These are phyloP conservation scores for Dynastes hyllus DNA, from an alignment of 2,888 invertebrate genomes.

Conservation along the genomic window DNA sequence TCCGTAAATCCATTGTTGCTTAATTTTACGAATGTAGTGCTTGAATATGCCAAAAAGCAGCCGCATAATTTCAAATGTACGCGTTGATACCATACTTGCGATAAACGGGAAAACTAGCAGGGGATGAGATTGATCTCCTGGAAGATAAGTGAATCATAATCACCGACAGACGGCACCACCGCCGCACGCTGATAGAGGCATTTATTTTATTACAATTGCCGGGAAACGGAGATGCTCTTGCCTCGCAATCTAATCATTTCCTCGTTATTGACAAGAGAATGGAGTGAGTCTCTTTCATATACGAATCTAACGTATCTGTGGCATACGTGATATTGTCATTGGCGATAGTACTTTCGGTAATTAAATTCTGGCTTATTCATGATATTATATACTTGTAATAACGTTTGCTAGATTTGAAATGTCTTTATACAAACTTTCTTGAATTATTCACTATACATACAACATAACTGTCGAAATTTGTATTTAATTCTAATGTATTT, in stretches of 20 bases:
- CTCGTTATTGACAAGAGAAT: conserved; percentile 56
- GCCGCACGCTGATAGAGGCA: conserved; percentile 62
- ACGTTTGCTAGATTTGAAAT: not conserved
- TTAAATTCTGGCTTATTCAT: conserved; percentile 51
- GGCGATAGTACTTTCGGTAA: conserved; percentile 51
- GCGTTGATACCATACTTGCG: conserved; percentile 10
- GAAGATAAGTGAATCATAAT: conserved; percentile 64
- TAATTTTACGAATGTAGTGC: too few relatives aligned
- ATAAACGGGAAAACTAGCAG: conserved; percentile 5
- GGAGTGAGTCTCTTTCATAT: conserved; percentile 16
- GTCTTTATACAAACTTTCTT: too few relatives aligned
- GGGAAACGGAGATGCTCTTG: conserved; percentile 60
- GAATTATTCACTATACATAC: too few relatives aligned
- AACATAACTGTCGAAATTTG: too few relatives aligned
- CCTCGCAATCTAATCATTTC: conserved; percentile 64
- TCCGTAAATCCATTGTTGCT: too few relatives aligned
- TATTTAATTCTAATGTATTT: too few relatives aligned
- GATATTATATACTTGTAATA: not conserved
- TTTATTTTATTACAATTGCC: conserved; percentile 68
- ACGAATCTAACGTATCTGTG: conserved; percentile 44
- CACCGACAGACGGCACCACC: conserved; percentile 60
- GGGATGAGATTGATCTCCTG: conserved; percentile 47
- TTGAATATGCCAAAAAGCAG: too few relatives aligned
- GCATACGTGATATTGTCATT: conserved; percentile 5
- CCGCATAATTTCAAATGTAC: too few relatives aligned